Conservation (phyloP, 2,888 invertebrate species). For the Trichacis sp. region DNA sequence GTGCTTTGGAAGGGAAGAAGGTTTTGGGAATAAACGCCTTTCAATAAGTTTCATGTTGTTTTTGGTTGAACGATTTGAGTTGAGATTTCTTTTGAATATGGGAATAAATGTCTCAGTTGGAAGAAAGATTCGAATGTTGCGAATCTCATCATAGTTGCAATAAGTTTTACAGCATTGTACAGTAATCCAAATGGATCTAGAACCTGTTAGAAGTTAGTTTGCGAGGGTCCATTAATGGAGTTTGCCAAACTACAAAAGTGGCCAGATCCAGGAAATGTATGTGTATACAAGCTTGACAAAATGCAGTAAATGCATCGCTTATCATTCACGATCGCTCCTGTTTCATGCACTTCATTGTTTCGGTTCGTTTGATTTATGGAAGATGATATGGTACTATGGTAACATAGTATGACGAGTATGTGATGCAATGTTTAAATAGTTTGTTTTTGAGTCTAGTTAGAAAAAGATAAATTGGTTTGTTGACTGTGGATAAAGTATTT, state of each 20-base stretch:
- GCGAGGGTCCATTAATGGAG: constrained; percentile 56
- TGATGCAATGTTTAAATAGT: no score
- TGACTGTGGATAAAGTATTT: no score
- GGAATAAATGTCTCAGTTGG: no score
- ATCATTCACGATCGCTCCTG: neutral
- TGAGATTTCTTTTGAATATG: no score
- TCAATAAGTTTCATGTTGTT: no score
- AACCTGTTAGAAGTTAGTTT: constrained; percentile 35
- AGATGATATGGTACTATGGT: constrained; percentile 48
- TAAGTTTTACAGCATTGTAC: neutral
- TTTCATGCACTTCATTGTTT: constrained; percentile 5
- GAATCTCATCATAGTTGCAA: constrained; percentile 17
- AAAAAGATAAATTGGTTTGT: no score
- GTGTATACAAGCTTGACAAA: neutral
- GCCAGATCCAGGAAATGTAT: constrained; percentile 20
- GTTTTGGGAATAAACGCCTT: no score
- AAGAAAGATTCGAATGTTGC: constrained; percentile 42
- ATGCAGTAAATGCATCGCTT: neutral
- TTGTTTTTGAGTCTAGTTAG: no score
- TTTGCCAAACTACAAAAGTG: constrained; percentile 54
- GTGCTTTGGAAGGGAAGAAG: no score
- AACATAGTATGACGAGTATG: no score
- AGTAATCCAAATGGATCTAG: neutral
- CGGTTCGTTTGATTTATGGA: constrained; percentile 46
- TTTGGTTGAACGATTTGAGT: no score